phyloP scores from a whole-genome alignment of 2,113 vertebrate genomes.

The Xiphophorus maculatus region DNA sequence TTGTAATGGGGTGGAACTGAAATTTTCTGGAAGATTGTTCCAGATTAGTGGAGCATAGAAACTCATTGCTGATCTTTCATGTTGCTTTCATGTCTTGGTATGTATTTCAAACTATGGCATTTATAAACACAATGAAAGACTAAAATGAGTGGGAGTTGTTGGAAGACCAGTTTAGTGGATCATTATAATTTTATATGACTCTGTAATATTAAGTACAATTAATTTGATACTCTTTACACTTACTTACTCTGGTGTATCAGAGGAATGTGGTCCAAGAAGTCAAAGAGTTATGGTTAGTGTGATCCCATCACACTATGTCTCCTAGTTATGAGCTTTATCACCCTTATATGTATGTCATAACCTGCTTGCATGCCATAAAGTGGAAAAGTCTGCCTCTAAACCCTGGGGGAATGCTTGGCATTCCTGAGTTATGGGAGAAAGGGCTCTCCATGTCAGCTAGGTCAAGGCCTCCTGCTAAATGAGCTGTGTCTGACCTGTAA shows the following conservation, averaged over 20 bases:
- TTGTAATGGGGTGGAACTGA: not conserved
- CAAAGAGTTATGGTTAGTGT: not conserved
- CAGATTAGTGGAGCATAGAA: too few species aligned
- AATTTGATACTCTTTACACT: not conserved
- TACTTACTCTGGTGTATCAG: not conserved
- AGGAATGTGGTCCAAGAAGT: not conserved
- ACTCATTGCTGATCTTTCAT: too few species aligned
- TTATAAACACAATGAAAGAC: too few species aligned
- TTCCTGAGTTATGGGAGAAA: slow-evolving; percentile 50
- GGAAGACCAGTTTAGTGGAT: not conserved
- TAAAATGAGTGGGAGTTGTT: too few species aligned
- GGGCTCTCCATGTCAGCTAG: slow-evolving; percentile 40
- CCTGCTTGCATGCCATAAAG: slow-evolving; percentile 14
- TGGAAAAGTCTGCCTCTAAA: slow-evolving; percentile 6
- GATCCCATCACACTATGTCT: not conserved
- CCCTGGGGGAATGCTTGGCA: slow-evolving; percentile 33
- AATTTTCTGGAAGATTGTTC: not conserved
- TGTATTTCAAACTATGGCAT: too few species aligned
- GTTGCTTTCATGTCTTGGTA: too few species aligned
- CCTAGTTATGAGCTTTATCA: not conserved
- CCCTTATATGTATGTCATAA: not conserved
- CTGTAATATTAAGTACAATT: not conserved
- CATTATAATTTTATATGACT: not conserved
- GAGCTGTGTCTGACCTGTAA: slow-evolving; percentile 51
- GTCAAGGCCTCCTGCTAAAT: slow-evolving; percentile 56